Base-by-base conservation (phyloP, 2,113 vertebrate species). In the Hydrochoerus hydrochaeris region DNA sequence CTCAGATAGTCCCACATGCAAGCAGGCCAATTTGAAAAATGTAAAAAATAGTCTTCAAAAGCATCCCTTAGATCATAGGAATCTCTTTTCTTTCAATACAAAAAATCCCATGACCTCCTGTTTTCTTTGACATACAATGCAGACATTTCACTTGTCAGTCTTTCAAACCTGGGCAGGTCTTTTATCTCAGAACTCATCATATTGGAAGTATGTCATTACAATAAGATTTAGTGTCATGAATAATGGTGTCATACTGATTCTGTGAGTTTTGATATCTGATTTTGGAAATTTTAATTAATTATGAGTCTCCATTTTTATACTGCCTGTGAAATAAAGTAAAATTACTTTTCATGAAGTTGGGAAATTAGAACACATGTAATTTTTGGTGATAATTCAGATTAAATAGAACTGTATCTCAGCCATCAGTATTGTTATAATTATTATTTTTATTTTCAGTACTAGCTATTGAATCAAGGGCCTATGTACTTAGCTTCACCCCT, bases 171-270 rank as follows among this genome's bases (percentile, higher is more conserved):
- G 1, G 6, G 12, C 52, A 30, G 2, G 1, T 54, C 7, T 28
- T 41, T 83, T 19, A 32, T 22, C 0, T 24, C 5, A 54, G 30
- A 71, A 46, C 3, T 44, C 11, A 71, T 0, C 14, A 28, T 14
- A 1, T 0, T 32, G 9, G 6, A 75, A 28, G n/a, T 35, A 20
- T 22, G 19, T 1, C 46, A 11, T 62, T 17, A 4, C 7, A 8
- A 3, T 49, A 54, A 63, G 1, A 22, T 77, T 54, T 54, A 0
- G 7, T 7, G 1, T 62, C 11, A 12, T 7, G 28, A 14, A 44
- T 5, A 20, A 20, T 2, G 41, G 7, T 2, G 10, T 12, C 7
- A 38, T 67, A 24, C 2, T 41, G 13, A 16, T 2, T 81, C 8
- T 46, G 46, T 46, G 4, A 46, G 46, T 46, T 46, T 46, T 46